Evolutionary conservation across 1,140 invertebrate genomes (phyloP).

Genomic region (Eriocheir sinensis): DNA sequence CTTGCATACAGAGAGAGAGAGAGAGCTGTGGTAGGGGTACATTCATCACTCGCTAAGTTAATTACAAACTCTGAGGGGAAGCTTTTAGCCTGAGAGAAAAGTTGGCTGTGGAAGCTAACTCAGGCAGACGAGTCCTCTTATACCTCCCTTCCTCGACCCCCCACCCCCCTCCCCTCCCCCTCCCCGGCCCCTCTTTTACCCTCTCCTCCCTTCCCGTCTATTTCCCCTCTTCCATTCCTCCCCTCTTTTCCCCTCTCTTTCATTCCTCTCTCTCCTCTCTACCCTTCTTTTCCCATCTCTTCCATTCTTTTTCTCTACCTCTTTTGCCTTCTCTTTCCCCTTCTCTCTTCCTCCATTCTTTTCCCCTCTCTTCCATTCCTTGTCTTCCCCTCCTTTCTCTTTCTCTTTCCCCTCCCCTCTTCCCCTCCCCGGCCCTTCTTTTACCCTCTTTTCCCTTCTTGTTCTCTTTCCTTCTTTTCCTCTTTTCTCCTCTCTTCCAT

Average conservation of each 20-base stretch:
- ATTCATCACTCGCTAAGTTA: conserved; percentile 61
- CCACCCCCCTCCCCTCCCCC: background rate
- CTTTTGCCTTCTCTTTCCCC: background rate
- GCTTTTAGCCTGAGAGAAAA: conserved; percentile 61
- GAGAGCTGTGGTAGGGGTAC: background rate
- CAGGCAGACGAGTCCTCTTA: conserved; percentile 35
- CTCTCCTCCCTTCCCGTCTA: background rate
- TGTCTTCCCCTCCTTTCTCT: background rate
- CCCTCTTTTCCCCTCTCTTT: background rate
- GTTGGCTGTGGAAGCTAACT: conserved; percentile 53
- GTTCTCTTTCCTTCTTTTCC: background rate
- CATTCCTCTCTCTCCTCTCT: background rate
- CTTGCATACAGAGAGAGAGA: no score
- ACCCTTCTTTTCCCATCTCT: background rate
- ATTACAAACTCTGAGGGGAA: conserved; percentile 62
- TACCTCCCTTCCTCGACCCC: background rate
- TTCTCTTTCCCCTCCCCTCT: background rate
- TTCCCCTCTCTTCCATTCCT: background rate
- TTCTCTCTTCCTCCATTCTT: background rate
- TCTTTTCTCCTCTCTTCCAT: background rate
- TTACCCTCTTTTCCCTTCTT: background rate
- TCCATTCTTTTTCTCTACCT: background rate
- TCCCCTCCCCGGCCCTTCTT: background rate
- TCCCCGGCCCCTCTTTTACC: background rate
- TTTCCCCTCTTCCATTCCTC: background rate